A percentile compares a stretch with the other conserved stretches of the same genome.
Evolutionary conservation across 2,888 invertebrate genomes (phyloP).

Genomic region (Chelonus formosanus): DNA sequence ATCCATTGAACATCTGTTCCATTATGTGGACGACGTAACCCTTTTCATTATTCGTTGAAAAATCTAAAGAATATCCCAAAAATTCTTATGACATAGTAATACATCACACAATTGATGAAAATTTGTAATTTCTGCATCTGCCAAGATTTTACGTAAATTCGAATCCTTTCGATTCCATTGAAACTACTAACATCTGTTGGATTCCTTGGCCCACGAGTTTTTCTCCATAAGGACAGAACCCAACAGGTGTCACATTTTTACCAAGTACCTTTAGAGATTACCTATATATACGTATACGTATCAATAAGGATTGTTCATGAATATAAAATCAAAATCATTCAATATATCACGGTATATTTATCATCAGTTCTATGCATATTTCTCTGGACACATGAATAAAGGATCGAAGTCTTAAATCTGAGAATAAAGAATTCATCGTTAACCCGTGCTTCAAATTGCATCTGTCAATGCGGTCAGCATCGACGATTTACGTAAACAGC

Average conservation of each 20-base stretch:
- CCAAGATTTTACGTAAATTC: constrained; percentile 22
- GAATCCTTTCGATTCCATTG: constrained; percentile 13
- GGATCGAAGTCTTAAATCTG: no score
- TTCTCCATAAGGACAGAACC: constrained; percentile 6
- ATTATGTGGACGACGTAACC: constrained; percentile 18
- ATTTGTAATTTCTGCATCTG: constrained; percentile 21
- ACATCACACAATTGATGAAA: constrained; percentile 1
- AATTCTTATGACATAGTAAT: constrained; percentile 13
- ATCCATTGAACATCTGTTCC: constrained; percentile 21
- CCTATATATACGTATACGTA: no score
- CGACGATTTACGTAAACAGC: constrained; percentile 38
- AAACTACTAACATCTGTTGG: constrained; percentile 11
- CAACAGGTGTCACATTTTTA: constrained; percentile 7
- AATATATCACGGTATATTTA: no score
- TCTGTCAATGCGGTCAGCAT: constrained; percentile 40
- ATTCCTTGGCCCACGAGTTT: constrained; percentile 1
- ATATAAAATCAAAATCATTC: no score
- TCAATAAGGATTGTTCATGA: no score
- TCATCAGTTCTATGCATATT: no score
- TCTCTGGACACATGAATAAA: no score
- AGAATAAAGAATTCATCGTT: not conserved
- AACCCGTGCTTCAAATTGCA: constrained; percentile 15
- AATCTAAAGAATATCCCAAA: not conserved
- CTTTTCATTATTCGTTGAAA: constrained; percentile 7
- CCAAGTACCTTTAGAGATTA: no score